These are phyloP conservation scores for Syrista parreyssii DNA, from an alignment of 2,888 invertebrate genomes.

Conservation along the genomic window DNA sequence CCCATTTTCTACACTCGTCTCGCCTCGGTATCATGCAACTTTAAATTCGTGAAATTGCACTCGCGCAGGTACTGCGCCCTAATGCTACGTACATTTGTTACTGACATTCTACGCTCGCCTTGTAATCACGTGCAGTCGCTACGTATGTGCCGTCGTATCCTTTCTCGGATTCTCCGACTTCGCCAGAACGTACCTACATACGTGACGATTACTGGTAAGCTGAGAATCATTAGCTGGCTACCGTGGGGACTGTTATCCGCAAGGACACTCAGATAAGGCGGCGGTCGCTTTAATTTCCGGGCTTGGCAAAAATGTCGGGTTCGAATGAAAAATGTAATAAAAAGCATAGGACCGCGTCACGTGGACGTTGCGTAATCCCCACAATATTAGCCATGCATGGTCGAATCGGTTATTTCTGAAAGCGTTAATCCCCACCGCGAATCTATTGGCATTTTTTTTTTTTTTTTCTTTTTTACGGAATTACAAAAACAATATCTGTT, in stretches of 20 bases:
- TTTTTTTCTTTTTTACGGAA: too few species aligned
- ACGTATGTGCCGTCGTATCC: neutral
- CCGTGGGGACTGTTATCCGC: neutral
- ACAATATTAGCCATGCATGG: neutral
- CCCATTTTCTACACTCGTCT: neutral
- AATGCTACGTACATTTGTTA: neutral
- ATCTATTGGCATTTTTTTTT: neutral
- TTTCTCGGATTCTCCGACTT: neutral
- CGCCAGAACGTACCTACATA: neutral
- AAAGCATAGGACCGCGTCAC: neutral
- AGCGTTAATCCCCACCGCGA: neutral
- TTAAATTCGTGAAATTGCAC: conserved; percentile 31
- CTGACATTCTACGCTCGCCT: neutral
- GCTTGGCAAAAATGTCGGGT: neutral
- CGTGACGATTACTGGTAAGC: neutral
- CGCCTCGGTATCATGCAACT: conserved; percentile 23
- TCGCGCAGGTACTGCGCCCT: neutral
- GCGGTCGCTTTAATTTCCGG: neutral
- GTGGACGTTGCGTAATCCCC: neutral
- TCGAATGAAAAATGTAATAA: neutral
- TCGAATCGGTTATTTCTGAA: neutral
- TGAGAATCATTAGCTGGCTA: neutral
- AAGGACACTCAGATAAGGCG: neutral
- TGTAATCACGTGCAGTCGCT: neutral
- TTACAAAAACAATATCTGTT: neutral